Base-by-base conservation (phyloP, 1,140 invertebrate species). In the Lucilia sericata region DNA sequence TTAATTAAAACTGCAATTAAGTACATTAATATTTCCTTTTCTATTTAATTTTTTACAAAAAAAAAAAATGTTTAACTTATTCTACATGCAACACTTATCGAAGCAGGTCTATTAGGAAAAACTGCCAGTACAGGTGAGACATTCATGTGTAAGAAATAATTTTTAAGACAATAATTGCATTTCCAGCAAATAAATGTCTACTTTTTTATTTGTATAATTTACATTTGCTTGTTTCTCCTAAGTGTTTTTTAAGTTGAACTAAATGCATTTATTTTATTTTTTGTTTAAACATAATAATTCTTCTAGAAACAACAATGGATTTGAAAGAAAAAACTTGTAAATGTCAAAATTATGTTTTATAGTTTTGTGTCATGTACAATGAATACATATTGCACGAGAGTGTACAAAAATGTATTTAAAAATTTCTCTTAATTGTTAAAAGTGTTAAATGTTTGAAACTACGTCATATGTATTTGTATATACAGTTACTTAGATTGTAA, bases 51-150 rank as follows among this genome's bases (percentile, higher is more conserved):
- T n/a, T 83, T 74, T 30, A 30, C 25, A 30, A 30, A 30, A 30
- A 34, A 30, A 30, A 30, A 30, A 34, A 42, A 36, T 34, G 17
- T 42, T 84, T 81, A 21, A 75, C 42, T 82, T 21, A 42, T 80
- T 78, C 60, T 84, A 82, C 83, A 85, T 84, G 82, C 78, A 80
- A 81, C 36, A 51, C 74, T 30, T 25, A 70, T 19, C 19, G 36
- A 36, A 76, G 34, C 78, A 91, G 90, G 88, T 86, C 88, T 91
- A 30, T 86, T 91, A 87, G 86, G 88, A 86, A 91, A 91, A 86
- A 88, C 87, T 49, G 87, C 87, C 51, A 89, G 85, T 80, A 82
- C 87, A 86, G 86, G 87, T 87, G 86, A 87, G 86, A 85, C 9
- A 2, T 17, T 30, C 25, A n/a, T 60, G 55, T 60, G 5, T 42